These are phyloP conservation scores for Drosophila pseudotakahashii DNA, from an alignment of 2,888 invertebrate species.

Conservation along the genomic window DNA sequence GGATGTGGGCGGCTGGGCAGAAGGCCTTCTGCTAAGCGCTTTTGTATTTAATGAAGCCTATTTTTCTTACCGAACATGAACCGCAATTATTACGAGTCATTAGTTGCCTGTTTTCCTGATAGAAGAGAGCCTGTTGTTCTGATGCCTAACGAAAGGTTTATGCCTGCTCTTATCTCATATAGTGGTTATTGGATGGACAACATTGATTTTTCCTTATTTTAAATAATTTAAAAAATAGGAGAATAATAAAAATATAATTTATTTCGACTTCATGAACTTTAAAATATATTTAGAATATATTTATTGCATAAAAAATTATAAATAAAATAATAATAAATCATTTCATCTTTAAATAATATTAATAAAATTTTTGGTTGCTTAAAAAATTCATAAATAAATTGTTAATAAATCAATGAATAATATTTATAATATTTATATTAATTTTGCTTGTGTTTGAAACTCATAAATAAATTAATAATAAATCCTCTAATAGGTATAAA, in stretches of 20 bases:
- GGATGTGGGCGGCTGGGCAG: constrained; percentile 13
- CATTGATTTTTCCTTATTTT: too few relatives aligned
- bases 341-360: too few relatives aligned
- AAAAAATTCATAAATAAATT: too few relatives aligned
- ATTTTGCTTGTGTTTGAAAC: not conserved
- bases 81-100: constrained; percentile 69
- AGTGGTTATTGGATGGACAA: too few relatives aligned
- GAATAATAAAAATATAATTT: too few relatives aligned
- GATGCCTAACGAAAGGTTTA: constrained; percentile 10
- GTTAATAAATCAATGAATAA: too few relatives aligned
- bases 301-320: too few relatives aligned
- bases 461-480: not conserved
- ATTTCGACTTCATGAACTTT: too few relatives aligned
- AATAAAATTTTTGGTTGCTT: too few relatives aligned
- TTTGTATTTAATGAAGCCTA: constrained; percentile 76
- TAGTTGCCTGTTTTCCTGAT: constrained; percentile 38
- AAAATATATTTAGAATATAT: too few relatives aligned
- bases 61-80: constrained; percentile 63
- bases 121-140: constrained; percentile 17
- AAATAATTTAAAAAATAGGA: too few relatives aligned
- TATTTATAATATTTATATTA: not conserved
- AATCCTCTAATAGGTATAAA: not conserved
- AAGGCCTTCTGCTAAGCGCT: constrained; percentile 55
- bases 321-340: too few relatives aligned
- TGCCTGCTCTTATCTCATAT: not conserved